Evolutionary conservation across 2,797 vertebrate species (phyloP).

Genomic region (Numenius phaeopus): DNA sequence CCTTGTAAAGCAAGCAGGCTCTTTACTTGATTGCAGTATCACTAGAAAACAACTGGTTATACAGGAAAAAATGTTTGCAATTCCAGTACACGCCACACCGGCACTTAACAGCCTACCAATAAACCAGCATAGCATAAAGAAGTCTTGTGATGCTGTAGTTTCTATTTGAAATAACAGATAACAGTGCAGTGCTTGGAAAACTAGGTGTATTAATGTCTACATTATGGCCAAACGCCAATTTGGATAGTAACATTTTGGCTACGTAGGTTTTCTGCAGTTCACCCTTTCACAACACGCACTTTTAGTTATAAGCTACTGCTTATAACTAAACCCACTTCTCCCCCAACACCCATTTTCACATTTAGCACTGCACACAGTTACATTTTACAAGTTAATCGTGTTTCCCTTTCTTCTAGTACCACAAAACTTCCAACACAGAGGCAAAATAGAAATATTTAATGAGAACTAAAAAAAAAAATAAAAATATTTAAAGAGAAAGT

Average conservation of each 20-base stretch:
- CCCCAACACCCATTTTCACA: background rate
- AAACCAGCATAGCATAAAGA: background rate
- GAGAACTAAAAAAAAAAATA: background rate
- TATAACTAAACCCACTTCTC: background rate
- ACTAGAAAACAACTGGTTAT: conserved; percentile 1
- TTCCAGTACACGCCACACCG: background rate
- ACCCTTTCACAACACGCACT: background rate
- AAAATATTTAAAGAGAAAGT: background rate
- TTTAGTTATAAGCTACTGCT: background rate
- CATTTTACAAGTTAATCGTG: background rate
- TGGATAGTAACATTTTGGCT: background rate
- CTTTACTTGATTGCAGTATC: background rate
- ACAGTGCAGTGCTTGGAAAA: background rate
- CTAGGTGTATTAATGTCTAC: background rate
- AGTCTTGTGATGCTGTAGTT: background rate
- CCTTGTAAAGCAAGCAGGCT: background rate
- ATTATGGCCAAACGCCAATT: background rate
- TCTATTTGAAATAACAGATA: conserved; percentile 15
- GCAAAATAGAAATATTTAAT: background rate
- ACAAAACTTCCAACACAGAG: background rate
- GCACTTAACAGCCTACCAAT: background rate
- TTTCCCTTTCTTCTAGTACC: background rate
- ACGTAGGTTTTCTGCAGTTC: background rate
- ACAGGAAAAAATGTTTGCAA: conserved; percentile 1
- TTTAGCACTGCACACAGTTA: background rate